Evolutionary conservation across 2,113 vertebrate genomes (phyloP), one percentile per base, ranked within the genome.

Genomic region (Hippocampus zosterae): DNA sequence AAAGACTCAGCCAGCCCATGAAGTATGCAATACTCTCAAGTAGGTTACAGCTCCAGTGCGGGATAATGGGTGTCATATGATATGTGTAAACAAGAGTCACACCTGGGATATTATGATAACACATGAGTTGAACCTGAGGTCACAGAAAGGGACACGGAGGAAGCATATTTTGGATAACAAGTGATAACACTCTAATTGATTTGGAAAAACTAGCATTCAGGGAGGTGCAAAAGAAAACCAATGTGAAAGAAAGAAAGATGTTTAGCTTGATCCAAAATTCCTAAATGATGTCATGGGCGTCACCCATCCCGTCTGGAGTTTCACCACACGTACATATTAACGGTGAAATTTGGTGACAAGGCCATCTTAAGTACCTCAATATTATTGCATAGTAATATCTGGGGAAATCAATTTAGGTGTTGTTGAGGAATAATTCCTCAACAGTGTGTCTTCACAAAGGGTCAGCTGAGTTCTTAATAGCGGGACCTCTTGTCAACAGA

Each of bases 61-160:
- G 2, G 25, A 27, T 27, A 27, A 27, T 27, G 25, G 25, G 25
- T 52, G 44, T 59, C 57, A 84, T 84, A 29, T 75, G 72, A 83
- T 82, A 70, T 46, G 46, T 72, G 70, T 33, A 74, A 74, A 84
- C 76, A 79, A 67, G 46, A 25, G 46, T 8, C 50, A 68, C 71
- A 44, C 12, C 33, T 46, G 50, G 44, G 69, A 68, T 70, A 74
- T 23, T 44, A 44, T 44, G 59, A 62, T 44, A 25, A 76, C 77
- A 70, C 75, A 83, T 55, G 71, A 59, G 73, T 65, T 81, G 77
- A 83, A 71, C 33, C 40, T 60, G 46, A 71, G 76, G 74, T 82
- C 70, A 82, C 19, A 0, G 1, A 75, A 67, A 65, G 69, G 69
- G 4, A 69, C 42, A 64, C 61, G 67, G 59, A 67, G 29, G 50